Conservation (phyloP, 2,797 vertebrate genomes). For the Malurus splendens region DNA sequence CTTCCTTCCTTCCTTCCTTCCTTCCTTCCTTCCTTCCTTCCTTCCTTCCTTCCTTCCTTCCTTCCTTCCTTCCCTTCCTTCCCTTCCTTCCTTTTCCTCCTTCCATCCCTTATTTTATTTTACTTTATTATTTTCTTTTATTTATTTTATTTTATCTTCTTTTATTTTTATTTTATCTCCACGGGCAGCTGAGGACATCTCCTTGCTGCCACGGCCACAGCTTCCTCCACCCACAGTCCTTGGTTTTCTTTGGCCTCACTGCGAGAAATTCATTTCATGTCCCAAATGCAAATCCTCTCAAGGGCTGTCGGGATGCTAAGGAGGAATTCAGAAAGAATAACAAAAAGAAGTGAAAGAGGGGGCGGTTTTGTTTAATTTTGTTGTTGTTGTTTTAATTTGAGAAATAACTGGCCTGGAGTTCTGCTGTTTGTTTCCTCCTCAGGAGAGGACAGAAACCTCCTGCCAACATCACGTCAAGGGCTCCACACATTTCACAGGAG, state of each 20-base stretch:
- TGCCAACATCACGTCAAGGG: background rate
- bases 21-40: too few species aligned
- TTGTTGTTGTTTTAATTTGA: background rate
- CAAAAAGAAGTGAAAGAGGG: accelerated
- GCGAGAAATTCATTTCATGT: background rate
- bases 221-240: background rate
- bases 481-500: background rate
- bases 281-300: background rate
- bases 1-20: too few species aligned
- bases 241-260: background rate
- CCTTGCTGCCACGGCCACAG: background rate
- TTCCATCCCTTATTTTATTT: too few species aligned
- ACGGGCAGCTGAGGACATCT: background rate
- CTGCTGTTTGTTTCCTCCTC: background rate
- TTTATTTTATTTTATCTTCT: too few species aligned
- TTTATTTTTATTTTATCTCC: background rate
- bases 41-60: too few species aligned
- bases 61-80: background rate
- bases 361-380: accelerated
- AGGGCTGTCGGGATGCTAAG: background rate
- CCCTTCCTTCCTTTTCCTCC: background rate
- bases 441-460: background rate
- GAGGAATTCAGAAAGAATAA: background rate
- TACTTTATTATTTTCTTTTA: too few species aligned
- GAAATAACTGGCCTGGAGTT: background rate